Evolutionary conservation across 2,113 vertebrate genomes (phyloP), one percentile per base, ranked within the genome.

Genomic region (Mormyrus lacerda): DNA sequence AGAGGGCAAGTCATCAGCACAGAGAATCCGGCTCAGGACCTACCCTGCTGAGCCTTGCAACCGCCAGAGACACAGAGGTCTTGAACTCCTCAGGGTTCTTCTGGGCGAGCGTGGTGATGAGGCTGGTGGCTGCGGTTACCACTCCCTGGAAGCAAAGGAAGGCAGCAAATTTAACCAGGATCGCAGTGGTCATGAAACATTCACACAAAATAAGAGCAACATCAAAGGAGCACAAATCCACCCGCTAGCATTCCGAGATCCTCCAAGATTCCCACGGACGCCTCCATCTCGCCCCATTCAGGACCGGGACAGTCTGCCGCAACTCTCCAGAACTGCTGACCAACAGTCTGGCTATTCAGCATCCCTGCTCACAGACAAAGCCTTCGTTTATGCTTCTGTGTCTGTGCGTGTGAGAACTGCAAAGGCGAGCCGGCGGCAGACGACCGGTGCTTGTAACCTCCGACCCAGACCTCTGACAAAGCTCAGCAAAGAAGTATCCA

Each of bases 31-130:
- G 9, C 9, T 27, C 17, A 6, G 35, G 50, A 19, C 93, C 88
- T 87, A 98, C 97, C 95, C 97, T 94, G 94, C 97, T 98, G 79
- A 98, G 96, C 89, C 97, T 94, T 0, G 97, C 98, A 88, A 98
- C 97, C 0, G 97, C 97, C 90, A 98, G 92, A 0, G 97, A 98
- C 90, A 98, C 96, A 0, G 97, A 98, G 0, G 97, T 97, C 95
- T 98, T 98, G 89, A 98, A 98, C 94, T 98, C 97, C 0, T 98
- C 97, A 0, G 97, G 97, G 92, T 98, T 98, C 94, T 98, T 98
- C 93, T 97, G 96, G 92, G 97, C 97, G 89, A 98, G 95, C 91
- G 97, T 97, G 73, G 97, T 98, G 93, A 98, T 98, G 91, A 97
- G 95, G 87, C 96, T 97, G 91, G 96, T 97, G 31, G 97, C 97